phyloP scores from a whole-genome alignment of 2,113 vertebrate genomes.

The Lepidothrix coronata region DNA sequence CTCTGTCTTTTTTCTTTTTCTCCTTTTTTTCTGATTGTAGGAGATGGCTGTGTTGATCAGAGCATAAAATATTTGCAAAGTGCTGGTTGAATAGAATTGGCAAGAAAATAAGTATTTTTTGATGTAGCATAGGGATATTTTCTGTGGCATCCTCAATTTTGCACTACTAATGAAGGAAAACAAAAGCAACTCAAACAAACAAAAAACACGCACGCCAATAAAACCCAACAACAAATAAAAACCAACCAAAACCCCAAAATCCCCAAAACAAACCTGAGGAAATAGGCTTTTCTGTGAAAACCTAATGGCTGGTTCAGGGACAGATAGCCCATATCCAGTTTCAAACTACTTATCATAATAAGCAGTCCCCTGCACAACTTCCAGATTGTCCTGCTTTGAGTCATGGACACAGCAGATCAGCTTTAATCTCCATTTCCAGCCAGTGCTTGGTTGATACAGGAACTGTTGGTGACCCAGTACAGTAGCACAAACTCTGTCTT shows the following conservation, averaged over 20 bases:
- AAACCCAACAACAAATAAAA: background rate
- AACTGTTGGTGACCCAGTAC: background rate
- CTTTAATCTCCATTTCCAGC: background rate
- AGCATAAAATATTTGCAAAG: background rate
- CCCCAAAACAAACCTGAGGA: background rate
- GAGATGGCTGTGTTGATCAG: background rate
- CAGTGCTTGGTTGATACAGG: background rate
- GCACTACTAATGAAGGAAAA: background rate
- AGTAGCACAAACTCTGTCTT: background rate
- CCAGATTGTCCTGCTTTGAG: background rate
- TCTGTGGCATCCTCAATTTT: background rate
- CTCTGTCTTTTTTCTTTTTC: accelerated
- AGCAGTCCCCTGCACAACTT: background rate
- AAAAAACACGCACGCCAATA: too few species aligned
- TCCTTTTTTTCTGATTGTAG: background rate
- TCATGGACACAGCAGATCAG: background rate
- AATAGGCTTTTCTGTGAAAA: background rate
- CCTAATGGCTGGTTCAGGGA: background rate
- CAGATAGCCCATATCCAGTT: background rate
- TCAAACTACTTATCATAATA: background rate
- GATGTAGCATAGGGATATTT: background rate
- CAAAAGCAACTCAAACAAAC: background rate
- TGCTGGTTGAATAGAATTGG: background rate
- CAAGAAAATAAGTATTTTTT: background rate
- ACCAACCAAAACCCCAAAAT: background rate